A percentile compares a stretch with the other conserved stretches of the same genome.
These are phyloP conservation scores for Pteromalus puparum DNA, from an alignment of 1,140 invertebrate species.

Conservation along the genomic window DNA sequence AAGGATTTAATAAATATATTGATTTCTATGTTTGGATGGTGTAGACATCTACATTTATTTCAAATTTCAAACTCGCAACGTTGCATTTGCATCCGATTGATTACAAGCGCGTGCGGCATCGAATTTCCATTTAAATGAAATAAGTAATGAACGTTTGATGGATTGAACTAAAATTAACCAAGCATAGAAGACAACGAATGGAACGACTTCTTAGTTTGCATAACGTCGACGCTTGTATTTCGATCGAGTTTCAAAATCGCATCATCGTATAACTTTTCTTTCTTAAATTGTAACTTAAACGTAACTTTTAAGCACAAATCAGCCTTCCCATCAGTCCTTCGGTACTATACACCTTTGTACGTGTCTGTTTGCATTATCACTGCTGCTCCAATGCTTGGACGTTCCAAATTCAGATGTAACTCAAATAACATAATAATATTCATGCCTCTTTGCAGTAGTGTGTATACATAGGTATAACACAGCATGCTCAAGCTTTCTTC, in stretches of 20 bases:
- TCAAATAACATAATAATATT: background rate
- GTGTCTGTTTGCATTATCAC: background rate
- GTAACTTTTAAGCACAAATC: no score
- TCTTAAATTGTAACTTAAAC: no score
- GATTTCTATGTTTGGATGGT: background rate
- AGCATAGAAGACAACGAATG: background rate
- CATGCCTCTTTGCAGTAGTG: no score
- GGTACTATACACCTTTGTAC: background rate
- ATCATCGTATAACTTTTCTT: no score
- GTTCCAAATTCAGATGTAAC: background rate
- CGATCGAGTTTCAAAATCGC: no score
- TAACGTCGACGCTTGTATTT: no score
- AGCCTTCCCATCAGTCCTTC: no score
- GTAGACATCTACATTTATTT: background rate
- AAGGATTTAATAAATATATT: background rate
- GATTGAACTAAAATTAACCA: background rate
- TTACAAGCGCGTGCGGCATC: background rate
- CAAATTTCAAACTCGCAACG: background rate
- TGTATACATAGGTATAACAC: no score
- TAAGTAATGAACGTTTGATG: background rate
- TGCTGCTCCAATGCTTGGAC: background rate
- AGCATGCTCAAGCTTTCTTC: background rate
- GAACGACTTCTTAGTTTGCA: no score
- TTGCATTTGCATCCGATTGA: background rate
- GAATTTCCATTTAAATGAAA: slow-evolving; percentile 1